phyloP scores from a whole-genome alignment of 2,113 vertebrate genomes.

The Tyto alba region DNA sequence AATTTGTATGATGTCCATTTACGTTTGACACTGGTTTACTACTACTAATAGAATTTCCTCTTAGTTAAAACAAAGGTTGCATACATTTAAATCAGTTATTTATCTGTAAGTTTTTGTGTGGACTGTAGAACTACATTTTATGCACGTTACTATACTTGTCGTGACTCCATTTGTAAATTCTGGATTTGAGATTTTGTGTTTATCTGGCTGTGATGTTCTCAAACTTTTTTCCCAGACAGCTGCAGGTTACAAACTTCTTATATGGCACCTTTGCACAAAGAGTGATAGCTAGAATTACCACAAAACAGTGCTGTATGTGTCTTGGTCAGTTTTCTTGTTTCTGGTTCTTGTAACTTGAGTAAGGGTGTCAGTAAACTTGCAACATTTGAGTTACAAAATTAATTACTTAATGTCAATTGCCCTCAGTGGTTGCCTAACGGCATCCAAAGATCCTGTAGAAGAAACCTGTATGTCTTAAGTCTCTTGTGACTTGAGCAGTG shows the following conservation, averaged over 20 bases:
- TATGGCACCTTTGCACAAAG: background rate
- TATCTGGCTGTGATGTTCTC: background rate
- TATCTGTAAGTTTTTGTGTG: background rate
- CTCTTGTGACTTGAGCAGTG: background rate
- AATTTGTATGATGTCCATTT: background rate
- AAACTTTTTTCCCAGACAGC: background rate
- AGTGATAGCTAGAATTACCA: background rate
- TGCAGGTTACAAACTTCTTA: background rate
- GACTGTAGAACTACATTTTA: background rate
- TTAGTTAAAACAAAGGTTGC: background rate
- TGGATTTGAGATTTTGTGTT: background rate
- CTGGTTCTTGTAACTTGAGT: background rate
- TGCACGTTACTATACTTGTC: background rate
- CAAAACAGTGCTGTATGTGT: background rate
- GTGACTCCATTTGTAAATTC: background rate
- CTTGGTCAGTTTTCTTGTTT: background rate
- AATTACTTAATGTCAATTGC: conserved; percentile 38
- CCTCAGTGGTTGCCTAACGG: background rate
- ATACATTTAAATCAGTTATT: background rate
- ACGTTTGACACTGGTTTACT: background rate
- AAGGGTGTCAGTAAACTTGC: conserved; percentile 13
- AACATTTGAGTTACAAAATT: conserved; percentile 50
- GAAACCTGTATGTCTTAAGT: background rate
- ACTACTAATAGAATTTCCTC: background rate
- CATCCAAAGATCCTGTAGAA: background rate